phyloP scores from a whole-genome alignment of 2,113 vertebrate species.

The Thryonomys swinderianus region DNA sequence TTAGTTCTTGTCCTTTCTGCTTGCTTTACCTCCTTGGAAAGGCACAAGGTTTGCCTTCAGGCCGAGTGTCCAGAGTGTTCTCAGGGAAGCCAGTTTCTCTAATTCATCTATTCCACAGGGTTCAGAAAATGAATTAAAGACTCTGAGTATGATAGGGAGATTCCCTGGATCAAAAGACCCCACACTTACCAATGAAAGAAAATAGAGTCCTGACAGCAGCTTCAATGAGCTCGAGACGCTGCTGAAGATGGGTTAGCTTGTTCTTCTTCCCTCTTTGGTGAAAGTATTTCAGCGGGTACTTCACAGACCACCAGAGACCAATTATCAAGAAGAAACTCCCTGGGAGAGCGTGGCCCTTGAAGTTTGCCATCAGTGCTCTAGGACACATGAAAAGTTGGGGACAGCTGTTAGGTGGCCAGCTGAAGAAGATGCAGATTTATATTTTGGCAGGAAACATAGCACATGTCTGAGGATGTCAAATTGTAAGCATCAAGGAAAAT shows the following conservation, averaged over 20 bases:
- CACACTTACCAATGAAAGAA: conserved; percentile 90
- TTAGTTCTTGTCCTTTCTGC: not conserved
- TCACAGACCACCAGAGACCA: conserved; percentile 95
- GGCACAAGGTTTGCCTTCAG: not conserved
- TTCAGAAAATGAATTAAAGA: not conserved
- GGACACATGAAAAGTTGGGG: conserved; percentile 7
- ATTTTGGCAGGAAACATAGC: not conserved
- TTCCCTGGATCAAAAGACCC: not conserved
- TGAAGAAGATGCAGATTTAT: not conserved
- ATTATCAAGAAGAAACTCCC: conserved; percentile 94
- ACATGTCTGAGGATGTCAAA: not conserved
- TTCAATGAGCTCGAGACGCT: conserved; percentile 90
- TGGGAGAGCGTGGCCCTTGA: conserved; percentile 96
- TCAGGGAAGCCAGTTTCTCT: not conserved
- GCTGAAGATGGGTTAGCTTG: conserved; percentile 70
- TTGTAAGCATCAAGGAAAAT: not conserved
- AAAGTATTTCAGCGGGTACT: conserved; percentile 88
- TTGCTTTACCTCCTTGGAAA: not conserved
- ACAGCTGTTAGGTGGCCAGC: conserved; percentile 14
- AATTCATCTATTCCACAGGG: not conserved
- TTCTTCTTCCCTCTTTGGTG: conserved; percentile 82
- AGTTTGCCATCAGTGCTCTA: conserved; percentile 92
- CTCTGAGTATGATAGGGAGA: not conserved
- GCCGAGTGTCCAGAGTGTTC: not conserved
- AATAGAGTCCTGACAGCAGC: conserved; percentile 88